Conservation (phyloP, 37 sponge, comb jelly and placozoan genomes). For the Axinella damicornis region DNA sequence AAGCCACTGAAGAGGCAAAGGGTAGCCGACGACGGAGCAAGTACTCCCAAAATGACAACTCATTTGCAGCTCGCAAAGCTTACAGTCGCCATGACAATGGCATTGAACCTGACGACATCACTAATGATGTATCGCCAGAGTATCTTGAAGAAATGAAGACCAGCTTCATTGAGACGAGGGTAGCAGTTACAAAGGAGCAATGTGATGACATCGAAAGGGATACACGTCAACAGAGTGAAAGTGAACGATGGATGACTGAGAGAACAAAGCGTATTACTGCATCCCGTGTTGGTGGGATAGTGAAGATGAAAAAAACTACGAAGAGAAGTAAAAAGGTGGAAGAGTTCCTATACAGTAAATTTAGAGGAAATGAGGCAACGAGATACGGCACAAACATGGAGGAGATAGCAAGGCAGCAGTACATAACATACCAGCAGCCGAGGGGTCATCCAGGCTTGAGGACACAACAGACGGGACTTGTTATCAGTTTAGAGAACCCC, state of each 20-base stretch:
- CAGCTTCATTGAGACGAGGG: slow-evolving; percentile 12
- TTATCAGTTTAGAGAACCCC: background rate
- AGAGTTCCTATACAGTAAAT: slow-evolving; percentile 22
- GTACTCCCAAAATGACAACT: slow-evolving; percentile 22
- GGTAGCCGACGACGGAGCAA: background rate
- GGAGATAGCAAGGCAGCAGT: too few relatives aligned
- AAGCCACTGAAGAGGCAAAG: slow-evolving; percentile 30
- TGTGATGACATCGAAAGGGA: background rate
- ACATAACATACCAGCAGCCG: too few relatives aligned
- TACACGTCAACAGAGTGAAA: background rate
- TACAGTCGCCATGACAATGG: slow-evolving; percentile 27
- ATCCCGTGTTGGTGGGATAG: slow-evolving; percentile 33
- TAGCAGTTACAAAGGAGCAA: background rate
- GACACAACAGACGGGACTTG: background rate
- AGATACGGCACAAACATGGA: background rate
- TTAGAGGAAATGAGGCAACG: slow-evolving; percentile 3
- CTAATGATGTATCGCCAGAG: slow-evolving; percentile 23
- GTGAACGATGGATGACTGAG: slow-evolving; percentile 42
- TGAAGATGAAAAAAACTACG: slow-evolving; percentile 31
- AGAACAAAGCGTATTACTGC: slow-evolving; percentile 57
- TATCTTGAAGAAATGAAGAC: background rate
- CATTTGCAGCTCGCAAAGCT: background rate
- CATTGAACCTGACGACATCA: slow-evolving; percentile 25
- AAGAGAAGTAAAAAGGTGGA: slow-evolving; percentile 10
- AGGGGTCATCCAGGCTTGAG: background rate